phyloP scores from a whole-genome alignment of 1,140 invertebrate genomes.

The Drosophila rhopaloa region DNA sequence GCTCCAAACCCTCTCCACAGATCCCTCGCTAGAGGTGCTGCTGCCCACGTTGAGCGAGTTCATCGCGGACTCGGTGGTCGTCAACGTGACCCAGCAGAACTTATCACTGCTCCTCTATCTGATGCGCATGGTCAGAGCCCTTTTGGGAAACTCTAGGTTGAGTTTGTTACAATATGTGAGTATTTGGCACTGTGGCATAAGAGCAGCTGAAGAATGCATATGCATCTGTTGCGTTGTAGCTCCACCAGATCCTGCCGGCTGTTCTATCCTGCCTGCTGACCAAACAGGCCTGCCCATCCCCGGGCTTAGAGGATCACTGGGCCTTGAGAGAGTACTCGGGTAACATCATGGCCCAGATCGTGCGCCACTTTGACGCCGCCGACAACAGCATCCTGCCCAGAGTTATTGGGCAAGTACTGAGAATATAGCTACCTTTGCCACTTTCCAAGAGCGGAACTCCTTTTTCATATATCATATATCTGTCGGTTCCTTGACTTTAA shows the following conservation, averaged over 20 bases:
- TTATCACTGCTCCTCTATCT: conserved; percentile 26
- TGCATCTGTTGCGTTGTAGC: conserved; percentile 11
- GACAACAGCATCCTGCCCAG: conserved; percentile 24
- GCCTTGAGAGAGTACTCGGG: conserved; percentile 43
- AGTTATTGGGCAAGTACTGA: conserved; percentile 32
- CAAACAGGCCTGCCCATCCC: background rate
- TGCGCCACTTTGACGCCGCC: conserved; percentile 5
- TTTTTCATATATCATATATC: too few relatives aligned
- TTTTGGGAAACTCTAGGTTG: conserved; percentile 25
- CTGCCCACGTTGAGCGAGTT: conserved; percentile 23
- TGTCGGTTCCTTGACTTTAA: too few relatives aligned
- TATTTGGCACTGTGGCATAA: background rate
- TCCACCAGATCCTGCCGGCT: conserved; percentile 48
- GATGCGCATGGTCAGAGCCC: conserved; percentile 48
- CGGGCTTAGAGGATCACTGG: conserved; percentile 32
- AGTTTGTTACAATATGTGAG: conserved; percentile 45
- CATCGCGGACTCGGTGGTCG: conserved; percentile 20
- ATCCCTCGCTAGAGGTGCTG: conserved; percentile 35
- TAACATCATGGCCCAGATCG: conserved; percentile 38
- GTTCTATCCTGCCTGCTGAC: conserved; percentile 39
- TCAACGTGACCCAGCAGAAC: conserved; percentile 30
- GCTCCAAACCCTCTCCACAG: conserved; percentile 13
- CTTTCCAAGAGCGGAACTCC: too few relatives aligned
- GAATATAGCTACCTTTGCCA: too few relatives aligned
- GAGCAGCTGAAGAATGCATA: background rate